Conservation (phyloP, 2,888 invertebrate species). For the Agrilus mali region DNA sequence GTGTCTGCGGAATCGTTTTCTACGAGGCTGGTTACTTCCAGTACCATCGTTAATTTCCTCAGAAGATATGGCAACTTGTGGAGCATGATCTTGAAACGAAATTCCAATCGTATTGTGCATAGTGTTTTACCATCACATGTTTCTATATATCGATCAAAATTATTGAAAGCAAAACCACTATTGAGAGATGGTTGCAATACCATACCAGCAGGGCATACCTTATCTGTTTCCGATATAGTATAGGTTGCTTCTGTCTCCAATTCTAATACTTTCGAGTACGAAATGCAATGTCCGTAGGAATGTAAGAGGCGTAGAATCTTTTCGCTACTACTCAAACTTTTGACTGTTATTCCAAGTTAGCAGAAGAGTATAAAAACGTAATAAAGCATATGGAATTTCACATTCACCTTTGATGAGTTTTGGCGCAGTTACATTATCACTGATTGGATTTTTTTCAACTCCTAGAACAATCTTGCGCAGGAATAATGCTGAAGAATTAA, state of each 20-base stretch:
- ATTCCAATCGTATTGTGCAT: slow-evolving; percentile 6
- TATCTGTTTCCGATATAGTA: slow-evolving; percentile 2
- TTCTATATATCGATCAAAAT: slow-evolving; percentile 16
- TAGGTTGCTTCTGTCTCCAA: slow-evolving; percentile 9
- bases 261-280: slow-evolving; percentile 5
- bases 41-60: too few relatives aligned
- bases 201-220: slow-evolving; percentile 10
- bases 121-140: slow-evolving; percentile 14
- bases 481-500: slow-evolving; percentile 7
- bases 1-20: slow-evolving; percentile 7
- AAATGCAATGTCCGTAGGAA: slow-evolving; percentile 7
- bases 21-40: slow-evolving; percentile 5
- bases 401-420: too few relatives aligned
- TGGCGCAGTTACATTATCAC: too few relatives aligned
- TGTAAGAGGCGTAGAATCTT: slow-evolving; percentile 5
- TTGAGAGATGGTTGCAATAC: slow-evolving; percentile 2
- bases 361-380: too few relatives aligned
- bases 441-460: neutral
- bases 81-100: slow-evolving; percentile 5
- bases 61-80: slow-evolving; percentile 4
- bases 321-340: slow-evolving; percentile 5
- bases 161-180: slow-evolving; percentile 15
- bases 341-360: slow-evolving; percentile 2
- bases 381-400: too few relatives aligned
- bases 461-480: slow-evolving; percentile 11